A percentile compares a stretch with the other conserved stretches of the same genome.
Conservation (phyloP, 2,113 vertebrate species). For the Sula dactylatra region DNA sequence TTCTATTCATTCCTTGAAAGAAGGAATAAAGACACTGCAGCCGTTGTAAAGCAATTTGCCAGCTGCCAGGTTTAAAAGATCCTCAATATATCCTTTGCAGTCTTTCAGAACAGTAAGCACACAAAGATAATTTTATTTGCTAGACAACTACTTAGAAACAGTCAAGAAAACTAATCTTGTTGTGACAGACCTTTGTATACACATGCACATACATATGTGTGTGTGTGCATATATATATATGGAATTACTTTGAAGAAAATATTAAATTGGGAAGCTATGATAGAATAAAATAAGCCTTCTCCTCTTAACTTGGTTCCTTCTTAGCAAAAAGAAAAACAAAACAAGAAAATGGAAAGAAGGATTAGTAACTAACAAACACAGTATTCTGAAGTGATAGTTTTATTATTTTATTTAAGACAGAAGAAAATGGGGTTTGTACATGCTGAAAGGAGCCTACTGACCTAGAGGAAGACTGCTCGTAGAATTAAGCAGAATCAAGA, state of each 20-base stretch:
- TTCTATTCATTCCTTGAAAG: background rate
- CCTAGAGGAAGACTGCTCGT: background rate
- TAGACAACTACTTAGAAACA: conserved; percentile 20
- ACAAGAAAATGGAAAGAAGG: background rate
- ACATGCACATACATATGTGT: background rate
- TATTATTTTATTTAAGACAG: background rate
- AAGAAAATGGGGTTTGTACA: background rate
- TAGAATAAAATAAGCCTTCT: background rate
- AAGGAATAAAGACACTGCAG: conserved; percentile 6
- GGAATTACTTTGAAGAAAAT: background rate
- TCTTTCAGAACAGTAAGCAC: conserved; percentile 27
- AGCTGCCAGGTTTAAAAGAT: conserved; percentile 27
- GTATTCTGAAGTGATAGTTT: background rate
- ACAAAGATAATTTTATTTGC: conserved; percentile 30
- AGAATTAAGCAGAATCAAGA: background rate
- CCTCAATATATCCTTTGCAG: background rate
- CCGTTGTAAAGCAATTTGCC: conserved; percentile 22
- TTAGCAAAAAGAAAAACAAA: background rate
- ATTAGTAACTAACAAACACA: background rate
- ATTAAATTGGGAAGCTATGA: background rate
- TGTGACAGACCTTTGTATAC: background rate
- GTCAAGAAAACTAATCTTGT: background rate
- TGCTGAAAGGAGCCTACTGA: background rate
- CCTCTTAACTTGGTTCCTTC: background rate
- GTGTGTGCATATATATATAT: no score